Base-by-base conservation (phyloP, 2,888 invertebrate genomes). In the Chydorus sphaericus region DNA sequence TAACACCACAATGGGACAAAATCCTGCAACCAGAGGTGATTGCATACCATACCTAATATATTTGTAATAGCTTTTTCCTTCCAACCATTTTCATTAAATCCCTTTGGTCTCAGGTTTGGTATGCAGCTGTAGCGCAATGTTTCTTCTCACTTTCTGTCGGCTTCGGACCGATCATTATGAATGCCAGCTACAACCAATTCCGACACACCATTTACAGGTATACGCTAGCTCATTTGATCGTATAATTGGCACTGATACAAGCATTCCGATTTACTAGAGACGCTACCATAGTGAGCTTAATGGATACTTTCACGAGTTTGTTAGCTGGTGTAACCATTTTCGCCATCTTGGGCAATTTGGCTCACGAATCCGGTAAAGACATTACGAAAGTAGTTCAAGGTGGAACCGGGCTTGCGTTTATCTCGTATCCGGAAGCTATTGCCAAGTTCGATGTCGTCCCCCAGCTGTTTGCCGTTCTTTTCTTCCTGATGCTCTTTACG, bases 351-450 rank as follows among this genome's bases (percentile, higher is more conserved):
- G 89, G 89, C 1, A 86, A 86, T 68, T 69, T 89, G 63, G 85
- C 87, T 0, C 70, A 80, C 63, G 80, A 82, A 65, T 73, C 73
- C 56, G 73, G 76, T 1, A 70, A 71, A 7, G 66, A 68, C 10
- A 71, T 78, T 26, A 70, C 76, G 1, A 82, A 85, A 0, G 78
- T 88, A 0, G 80, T 82, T 8, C 71, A 76, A 26, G 81, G 82
- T 30, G 88, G 87, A 4, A 80, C 84, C 0, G 84, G 87, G 0
- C 70, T 89, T 54, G 88, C 88, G 1, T 89, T 89, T 66, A 77
- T 89, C 54, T 87, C 86, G 0, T 88, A 88, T 68, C 88, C 88
- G 1, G 85, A 86, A 65, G 87, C 87, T 1, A 80, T 88, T 55
- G 77, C 85, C 0, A 81, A 84, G 64, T 85, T 88, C 61, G 73